phyloP scores from a whole-genome alignment of 2,797 vertebrate genomes.

The Crenichthys baileyi region DNA sequence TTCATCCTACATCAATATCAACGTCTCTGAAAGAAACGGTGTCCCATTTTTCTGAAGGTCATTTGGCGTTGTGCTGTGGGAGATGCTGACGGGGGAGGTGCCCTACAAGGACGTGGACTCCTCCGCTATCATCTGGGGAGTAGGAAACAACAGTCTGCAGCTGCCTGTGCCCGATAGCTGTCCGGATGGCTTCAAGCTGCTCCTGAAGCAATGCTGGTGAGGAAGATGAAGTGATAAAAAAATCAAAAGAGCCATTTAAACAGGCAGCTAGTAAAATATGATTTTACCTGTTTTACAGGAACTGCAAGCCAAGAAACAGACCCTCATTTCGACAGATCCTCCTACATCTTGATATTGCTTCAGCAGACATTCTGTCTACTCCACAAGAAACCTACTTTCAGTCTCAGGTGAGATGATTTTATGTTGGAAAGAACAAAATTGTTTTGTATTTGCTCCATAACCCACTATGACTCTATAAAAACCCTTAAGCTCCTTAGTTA shows the following conservation, averaged over 20 bases:
- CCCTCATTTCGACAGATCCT: slow-evolving; percentile 97
- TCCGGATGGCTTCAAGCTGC: slow-evolving; percentile 96
- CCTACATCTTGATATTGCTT: slow-evolving; percentile 94
- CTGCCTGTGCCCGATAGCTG: slow-evolving; percentile 94
- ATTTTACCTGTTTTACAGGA: slow-evolving; percentile 79
- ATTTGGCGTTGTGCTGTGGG: slow-evolving; percentile 96
- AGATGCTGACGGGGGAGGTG: slow-evolving; percentile 95
- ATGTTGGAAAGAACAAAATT: neutral
- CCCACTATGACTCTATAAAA: neutral
- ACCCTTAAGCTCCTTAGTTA: neutral
- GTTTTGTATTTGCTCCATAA: neutral
- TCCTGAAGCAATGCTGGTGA: slow-evolving; percentile 96
- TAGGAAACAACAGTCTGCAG: slow-evolving; percentile 97
- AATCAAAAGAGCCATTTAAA: neutral
- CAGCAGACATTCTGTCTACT: slow-evolving; percentile 93
- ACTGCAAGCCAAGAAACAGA: slow-evolving; percentile 93
- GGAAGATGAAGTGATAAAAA: slow-evolving; percentile 35
- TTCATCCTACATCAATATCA: slow-evolving; percentile 15
- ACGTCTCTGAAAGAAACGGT: slow-evolving; percentile 16
- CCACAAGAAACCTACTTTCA: slow-evolving; percentile 97
- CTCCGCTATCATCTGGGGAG: slow-evolving; percentile 97
- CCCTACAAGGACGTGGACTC: slow-evolving; percentile 98
- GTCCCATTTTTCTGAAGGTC: slow-evolving; percentile 81
- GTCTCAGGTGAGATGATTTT: slow-evolving; percentile 84
- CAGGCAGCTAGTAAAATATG: slow-evolving; percentile 3